A percentile compares a stretch with the other conserved stretches of the same genome.
These are phyloP conservation scores for Limnephilus lunatus DNA, from an alignment of 2,888 invertebrate species.

Conservation along the genomic window DNA sequence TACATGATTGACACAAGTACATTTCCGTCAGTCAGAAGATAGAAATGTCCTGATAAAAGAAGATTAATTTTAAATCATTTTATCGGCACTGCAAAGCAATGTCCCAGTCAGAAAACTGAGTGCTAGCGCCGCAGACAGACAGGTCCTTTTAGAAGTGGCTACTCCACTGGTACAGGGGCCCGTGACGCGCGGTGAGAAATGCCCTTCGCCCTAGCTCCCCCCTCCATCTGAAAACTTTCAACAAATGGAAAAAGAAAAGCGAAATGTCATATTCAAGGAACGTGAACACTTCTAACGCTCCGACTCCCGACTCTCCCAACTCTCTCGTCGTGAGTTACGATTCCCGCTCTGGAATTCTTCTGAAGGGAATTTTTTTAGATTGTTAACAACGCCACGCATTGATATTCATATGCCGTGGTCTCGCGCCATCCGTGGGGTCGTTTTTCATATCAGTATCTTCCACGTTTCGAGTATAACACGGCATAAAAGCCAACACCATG, in stretches of 20 bases:
- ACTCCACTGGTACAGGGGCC: background rate
- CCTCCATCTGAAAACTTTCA: conserved; percentile 19
- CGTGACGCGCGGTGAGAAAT: conserved; percentile 11
- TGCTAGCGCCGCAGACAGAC: background rate
- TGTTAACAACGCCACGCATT: conserved; percentile 37
- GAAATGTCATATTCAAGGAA: conserved; percentile 45
- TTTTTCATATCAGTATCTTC: conserved; percentile 28
- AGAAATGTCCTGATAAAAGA: no score
- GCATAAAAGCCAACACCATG: conserved; percentile 38
- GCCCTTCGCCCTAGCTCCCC: background rate
- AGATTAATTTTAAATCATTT: no score
- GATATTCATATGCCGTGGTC: conserved; percentile 33
- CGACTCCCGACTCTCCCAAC: background rate
- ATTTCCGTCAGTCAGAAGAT: no score
- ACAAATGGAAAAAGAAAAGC: conserved; percentile 32
- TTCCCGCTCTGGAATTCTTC: background rate
- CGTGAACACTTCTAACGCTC: conserved; percentile 11
- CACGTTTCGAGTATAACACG: conserved; percentile 19
- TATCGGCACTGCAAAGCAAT: no score
- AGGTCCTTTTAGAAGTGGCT: background rate
- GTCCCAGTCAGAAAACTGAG: no score
- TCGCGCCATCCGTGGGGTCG: conserved; percentile 28
- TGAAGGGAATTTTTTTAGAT: conserved; percentile 25
- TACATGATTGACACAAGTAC: no score
- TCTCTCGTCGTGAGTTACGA: conserved; percentile 7